Evolutionary conservation across 2,797 vertebrate species (phyloP).

Genomic region (Notolepis coatsorum): DNA sequence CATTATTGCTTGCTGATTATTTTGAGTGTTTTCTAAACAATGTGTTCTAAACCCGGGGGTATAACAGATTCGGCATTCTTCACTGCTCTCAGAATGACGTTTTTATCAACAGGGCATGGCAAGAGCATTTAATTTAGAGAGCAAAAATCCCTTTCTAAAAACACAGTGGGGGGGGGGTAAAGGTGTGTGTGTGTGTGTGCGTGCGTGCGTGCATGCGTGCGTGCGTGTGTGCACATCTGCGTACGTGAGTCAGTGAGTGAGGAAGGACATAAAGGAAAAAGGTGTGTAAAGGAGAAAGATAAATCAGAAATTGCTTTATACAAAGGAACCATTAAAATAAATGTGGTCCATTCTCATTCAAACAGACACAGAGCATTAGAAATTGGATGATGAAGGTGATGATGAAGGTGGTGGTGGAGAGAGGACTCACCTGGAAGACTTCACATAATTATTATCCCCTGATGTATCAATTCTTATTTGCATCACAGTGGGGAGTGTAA

Average conservation of each 20-base stretch:
- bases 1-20: conserved; percentile 63
- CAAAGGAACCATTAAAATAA: conserved; percentile 69
- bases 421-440: conserved; percentile 57
- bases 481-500: conserved; percentile 51
- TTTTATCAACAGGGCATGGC: conserved; percentile 60
- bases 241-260: conserved; percentile 10
- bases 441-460: conserved; percentile 52
- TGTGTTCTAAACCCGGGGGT: conserved; percentile 48
- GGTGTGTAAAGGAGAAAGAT: conserved; percentile 52
- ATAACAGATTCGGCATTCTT: conserved; percentile 54
- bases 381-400: conserved; percentile 27
- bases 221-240: too few species aligned
- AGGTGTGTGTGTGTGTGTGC: background rate
- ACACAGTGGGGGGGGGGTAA: conserved; percentile 23
- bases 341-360: conserved; percentile 59
- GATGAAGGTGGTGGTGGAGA: conserved; percentile 48
- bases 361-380: conserved; percentile 56
- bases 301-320: conserved; percentile 69
- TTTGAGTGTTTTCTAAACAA: conserved; percentile 63
- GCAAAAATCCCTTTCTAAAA: conserved; percentile 50
- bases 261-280: conserved; percentile 7
- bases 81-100: conserved; percentile 50
- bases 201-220: conserved; percentile 4
- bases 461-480: conserved; percentile 67
- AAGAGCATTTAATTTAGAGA: conserved; percentile 62